phyloP scores from a whole-genome alignment of 2,888 invertebrate species.

The Fragum whitleyi region DNA sequence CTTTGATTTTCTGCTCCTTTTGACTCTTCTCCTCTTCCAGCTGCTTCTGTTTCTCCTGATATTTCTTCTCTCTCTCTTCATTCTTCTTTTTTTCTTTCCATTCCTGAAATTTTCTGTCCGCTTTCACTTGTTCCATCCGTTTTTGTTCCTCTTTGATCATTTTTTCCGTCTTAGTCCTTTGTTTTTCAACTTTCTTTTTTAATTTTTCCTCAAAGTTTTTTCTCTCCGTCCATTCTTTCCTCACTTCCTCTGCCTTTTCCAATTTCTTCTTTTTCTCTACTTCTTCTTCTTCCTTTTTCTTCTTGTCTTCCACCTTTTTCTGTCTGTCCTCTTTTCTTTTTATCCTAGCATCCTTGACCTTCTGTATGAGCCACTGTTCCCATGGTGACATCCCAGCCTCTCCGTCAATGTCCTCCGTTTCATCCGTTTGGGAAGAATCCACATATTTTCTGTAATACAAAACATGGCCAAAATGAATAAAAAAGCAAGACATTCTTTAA shows the following conservation, averaged over 20 bases:
- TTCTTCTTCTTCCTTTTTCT: conserved; percentile 69
- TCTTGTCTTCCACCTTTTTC: conserved; percentile 70
- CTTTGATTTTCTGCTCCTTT: conserved; percentile 69
- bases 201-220: conserved; percentile 69
- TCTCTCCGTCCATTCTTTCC: conserved; percentile 76
- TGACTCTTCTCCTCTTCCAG: conserved; percentile 70
- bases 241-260: conserved; percentile 67
- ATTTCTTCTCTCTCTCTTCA: conserved; percentile 72
- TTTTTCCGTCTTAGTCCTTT: conserved; percentile 68
- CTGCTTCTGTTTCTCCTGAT: conserved; percentile 71
- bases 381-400: conserved; percentile 76
- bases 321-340: conserved; percentile 63
- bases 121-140: conserved; percentile 68
- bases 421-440: conserved; percentile 62
- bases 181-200: conserved; percentile 68
- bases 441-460: conserved; percentile 57
- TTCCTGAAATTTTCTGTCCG: conserved; percentile 71
- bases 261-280: conserved; percentile 68
- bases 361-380: conserved; percentile 82
- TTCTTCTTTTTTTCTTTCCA: conserved; percentile 77
- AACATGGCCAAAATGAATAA: too few species aligned
- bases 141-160: conserved; percentile 73
- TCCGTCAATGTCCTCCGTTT: conserved; percentile 56
- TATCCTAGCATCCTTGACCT: conserved; percentile 76
- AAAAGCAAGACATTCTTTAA: too few species aligned